A percentile compares a stretch with the other conserved stretches of the same genome.
Conservation (phyloP, 2,113 vertebrate genomes). For the Austrofundulus limnaeus region DNA sequence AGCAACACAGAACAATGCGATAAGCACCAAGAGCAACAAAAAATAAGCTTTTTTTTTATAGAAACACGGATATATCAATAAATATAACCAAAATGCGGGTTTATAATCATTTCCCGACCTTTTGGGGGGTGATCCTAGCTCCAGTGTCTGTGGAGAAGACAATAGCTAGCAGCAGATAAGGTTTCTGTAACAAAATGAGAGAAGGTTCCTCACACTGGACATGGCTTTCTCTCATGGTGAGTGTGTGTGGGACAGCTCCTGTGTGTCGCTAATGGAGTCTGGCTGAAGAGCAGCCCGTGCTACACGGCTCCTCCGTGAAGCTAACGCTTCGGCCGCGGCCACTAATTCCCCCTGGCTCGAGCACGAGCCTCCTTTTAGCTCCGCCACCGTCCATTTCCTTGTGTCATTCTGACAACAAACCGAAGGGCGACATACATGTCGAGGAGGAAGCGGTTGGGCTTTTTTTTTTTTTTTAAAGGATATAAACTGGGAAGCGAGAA, state of each 20-base stretch:
- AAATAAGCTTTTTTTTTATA: conserved; percentile 24
- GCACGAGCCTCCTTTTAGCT: conserved; percentile 21
- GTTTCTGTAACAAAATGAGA: conserved; percentile 25
- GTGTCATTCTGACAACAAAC: conserved; percentile 72
- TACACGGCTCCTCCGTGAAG: conserved; percentile 92
- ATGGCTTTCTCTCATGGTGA: conserved; percentile 76
- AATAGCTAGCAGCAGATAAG: conserved; percentile 45
- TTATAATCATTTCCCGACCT: conserved; percentile 33
- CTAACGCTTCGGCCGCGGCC: conserved; percentile 57
- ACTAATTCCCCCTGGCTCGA: conserved; percentile 57
- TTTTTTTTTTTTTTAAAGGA: too few species aligned
- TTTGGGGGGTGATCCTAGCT: conserved; percentile 19
- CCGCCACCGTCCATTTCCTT: conserved; percentile 68
- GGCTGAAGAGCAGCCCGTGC: conserved; percentile 78
- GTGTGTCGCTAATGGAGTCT: conserved; percentile 81
- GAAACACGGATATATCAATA: conserved; percentile 3
- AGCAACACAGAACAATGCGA: conserved; percentile 43
- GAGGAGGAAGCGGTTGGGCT: conserved; percentile 56
- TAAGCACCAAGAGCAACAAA: conserved; percentile 16
- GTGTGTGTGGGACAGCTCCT: conserved; percentile 75
- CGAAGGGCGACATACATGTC: conserved; percentile 61
- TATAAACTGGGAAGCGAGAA: conserved; percentile 63
- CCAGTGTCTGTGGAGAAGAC: conserved; percentile 50
- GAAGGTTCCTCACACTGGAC: conserved; percentile 56
- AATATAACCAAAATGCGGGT: conserved; percentile 16